Evolutionary conservation across 2,797 vertebrate species (phyloP), one percentile per base, ranked within the genome.

Genomic region (Cirrhinus mrigala): DNA sequence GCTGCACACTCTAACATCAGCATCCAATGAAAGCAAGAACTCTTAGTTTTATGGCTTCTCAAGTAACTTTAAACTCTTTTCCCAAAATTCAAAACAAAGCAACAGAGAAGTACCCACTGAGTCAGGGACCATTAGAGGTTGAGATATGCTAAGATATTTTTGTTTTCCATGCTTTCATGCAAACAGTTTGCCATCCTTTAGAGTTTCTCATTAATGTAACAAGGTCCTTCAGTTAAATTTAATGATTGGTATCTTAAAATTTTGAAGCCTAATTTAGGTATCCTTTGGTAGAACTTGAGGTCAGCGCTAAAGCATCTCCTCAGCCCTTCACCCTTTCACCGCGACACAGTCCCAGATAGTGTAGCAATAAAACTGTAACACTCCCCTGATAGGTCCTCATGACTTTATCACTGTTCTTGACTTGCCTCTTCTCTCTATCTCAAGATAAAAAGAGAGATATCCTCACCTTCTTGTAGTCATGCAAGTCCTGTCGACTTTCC

Each of bases 21-120:
- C 46, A 14, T 62, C 78, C 81, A 84, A 83, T 83, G 73, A 70
- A 79, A 84, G 73, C 50, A 79, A 52, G 75, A 82, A 56, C 66
- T 87, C 76, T 62, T 81, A 46, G 48, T 78, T 89, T 89, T 89
- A 87, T 78, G 78, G 58, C 44, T 83, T 60, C 58, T 20, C 27
- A 37, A 74, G 52, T 68, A 86, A 81, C 83, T 83, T 87, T 60
- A 78, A 70, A 81, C 56, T 82, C 52, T 81, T 89, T 54, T 22
- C 77, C 54, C 69, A 78, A 86, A 73, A 86, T 33, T 71, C 20
- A 37, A 50, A 81, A 80, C 66, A 82, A 78, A 77, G 69, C 33
- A 48, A 44, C 80, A 50, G 64, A 66, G 40, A 89, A 80, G 33
- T 54, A 68, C 20, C 76, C 62, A 20, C 24, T 18, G 18, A 74